phyloP scores from a whole-genome alignment of 2,888 invertebrate species.

The Xanthorhoe spadicearia region DNA sequence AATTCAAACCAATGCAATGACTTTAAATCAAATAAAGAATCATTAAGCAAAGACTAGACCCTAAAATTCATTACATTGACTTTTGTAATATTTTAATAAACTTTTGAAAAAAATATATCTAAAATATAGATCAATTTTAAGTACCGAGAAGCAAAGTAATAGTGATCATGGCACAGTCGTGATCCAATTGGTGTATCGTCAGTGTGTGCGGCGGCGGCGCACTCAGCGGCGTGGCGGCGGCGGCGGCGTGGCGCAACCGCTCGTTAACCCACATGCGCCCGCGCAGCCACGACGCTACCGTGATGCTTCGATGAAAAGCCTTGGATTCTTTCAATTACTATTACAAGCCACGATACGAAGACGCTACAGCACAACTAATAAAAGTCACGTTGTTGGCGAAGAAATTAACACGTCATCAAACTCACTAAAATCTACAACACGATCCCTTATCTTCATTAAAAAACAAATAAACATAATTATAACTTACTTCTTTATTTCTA shows the following conservation, averaged over 20 bases:
- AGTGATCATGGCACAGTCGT: conserved; percentile 54
- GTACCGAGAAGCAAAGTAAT: conserved; percentile 40
- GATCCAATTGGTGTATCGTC: conserved; percentile 51
- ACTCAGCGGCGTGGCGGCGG: conserved; percentile 38
- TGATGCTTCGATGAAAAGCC: conserved; percentile 28
- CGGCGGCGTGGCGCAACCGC: conserved; percentile 68
- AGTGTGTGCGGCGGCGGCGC: conserved; percentile 42
- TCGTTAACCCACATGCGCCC: conserved; percentile 79
- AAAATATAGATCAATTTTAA: too few relatives aligned
- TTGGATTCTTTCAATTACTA: conserved; percentile 27
- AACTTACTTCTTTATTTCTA: not conserved
- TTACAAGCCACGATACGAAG: not conserved
- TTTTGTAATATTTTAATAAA: too few relatives aligned
- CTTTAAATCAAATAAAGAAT: too few relatives aligned
- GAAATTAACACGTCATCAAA: not conserved
- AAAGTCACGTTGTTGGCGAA: not conserved
- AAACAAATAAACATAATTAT: not conserved
- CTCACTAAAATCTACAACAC: not conserved
- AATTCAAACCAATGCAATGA: too few relatives aligned
- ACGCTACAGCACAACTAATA: not conserved
- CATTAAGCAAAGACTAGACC: too few relatives aligned
- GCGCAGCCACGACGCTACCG: conserved; percentile 37
- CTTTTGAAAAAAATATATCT: too few relatives aligned
- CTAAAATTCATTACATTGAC: too few relatives aligned
- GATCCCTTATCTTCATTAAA: not conserved